A percentile compares a stretch with the other conserved stretches of the same genome.
Conservation (phyloP, 2,113 vertebrate genomes). For the Pyxicephalus adspersus region DNA sequence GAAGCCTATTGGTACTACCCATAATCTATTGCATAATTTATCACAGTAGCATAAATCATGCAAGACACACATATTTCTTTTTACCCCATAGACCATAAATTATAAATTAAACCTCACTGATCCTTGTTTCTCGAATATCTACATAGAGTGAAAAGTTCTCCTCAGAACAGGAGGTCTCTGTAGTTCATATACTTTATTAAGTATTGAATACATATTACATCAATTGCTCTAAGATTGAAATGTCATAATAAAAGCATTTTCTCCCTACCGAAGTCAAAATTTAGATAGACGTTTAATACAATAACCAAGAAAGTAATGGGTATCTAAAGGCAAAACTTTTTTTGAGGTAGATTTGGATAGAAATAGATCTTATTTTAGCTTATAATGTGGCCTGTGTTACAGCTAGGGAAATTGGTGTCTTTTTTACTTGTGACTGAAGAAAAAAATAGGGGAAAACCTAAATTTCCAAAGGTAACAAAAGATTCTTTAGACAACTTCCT, state of each 20-base stretch:
- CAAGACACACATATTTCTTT: slow-evolving; percentile 53
- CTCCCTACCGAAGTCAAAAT: no score
- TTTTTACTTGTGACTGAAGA: no score
- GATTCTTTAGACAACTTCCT: no score
- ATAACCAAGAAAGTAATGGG: no score
- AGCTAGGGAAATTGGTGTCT: no score
- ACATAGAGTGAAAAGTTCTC: slow-evolving; percentile 22
- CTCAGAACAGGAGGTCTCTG: slow-evolving; percentile 13
- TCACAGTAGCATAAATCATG: slow-evolving; percentile 54
- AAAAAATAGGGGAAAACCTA: no score
- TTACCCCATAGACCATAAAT: slow-evolving; percentile 55
- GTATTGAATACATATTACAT: slow-evolving; percentile 3
- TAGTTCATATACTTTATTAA: slow-evolving; percentile 4
- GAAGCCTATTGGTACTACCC: slow-evolving; percentile 56
- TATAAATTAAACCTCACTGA: slow-evolving; percentile 51
- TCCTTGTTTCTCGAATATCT: slow-evolving; percentile 21
- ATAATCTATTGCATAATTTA: slow-evolving; percentile 58
- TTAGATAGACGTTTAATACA: no score
- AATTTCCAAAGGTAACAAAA: no score
- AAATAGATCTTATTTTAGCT: no score
- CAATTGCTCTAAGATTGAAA: neutral
- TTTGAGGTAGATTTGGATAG: no score
- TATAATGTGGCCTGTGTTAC: no score
- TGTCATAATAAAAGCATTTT: neutral
- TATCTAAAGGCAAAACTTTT: no score